These are phyloP conservation scores for Phymanthus crucifer DNA, from an alignment of 92 coral and sea anemone species.

Conservation along the genomic window DNA sequence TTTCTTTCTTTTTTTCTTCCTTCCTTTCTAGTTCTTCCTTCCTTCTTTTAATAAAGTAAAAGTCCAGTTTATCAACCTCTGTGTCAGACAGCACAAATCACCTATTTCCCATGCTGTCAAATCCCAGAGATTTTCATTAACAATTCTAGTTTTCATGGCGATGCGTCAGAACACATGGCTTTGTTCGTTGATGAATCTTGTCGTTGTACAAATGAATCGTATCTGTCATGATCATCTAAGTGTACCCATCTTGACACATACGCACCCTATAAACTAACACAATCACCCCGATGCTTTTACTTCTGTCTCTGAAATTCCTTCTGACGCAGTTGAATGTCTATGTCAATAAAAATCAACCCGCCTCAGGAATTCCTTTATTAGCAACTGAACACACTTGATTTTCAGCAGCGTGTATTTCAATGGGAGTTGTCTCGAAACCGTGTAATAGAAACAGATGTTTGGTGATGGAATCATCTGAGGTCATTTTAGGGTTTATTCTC, in stretches of 20 bases:
- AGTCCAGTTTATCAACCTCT: neutral
- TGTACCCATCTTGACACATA: conserved; percentile 13
- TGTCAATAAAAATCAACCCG: neutral
- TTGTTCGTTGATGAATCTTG: conserved; percentile 2
- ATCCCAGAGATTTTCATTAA: neutral
- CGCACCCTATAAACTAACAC: conserved; percentile 20
- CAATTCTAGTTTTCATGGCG: neutral
- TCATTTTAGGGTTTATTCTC: neutral
- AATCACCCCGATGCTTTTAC: conserved; percentile 10
- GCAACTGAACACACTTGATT: neutral
- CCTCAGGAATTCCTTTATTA: neutral
- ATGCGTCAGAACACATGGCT: neutral
- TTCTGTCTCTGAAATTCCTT: neutral
- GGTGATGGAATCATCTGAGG: neutral
- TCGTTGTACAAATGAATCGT: conserved; percentile 5
- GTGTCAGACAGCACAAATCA: neutral
- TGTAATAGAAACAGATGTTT: neutral
- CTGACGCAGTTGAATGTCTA: neutral
- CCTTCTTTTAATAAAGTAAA: neutral
- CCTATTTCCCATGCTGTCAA: neutral
- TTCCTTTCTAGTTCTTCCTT: neutral
- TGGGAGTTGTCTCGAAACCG: neutral
- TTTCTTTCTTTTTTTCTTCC: neutral
- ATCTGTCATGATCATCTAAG: conserved; percentile 9
- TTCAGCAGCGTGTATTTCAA: neutral